Percentiles rank a stretch among this genome's conserved stretches.
Conservation (phyloP, 2,113 vertebrate genomes). For the Taxidea taxus region DNA sequence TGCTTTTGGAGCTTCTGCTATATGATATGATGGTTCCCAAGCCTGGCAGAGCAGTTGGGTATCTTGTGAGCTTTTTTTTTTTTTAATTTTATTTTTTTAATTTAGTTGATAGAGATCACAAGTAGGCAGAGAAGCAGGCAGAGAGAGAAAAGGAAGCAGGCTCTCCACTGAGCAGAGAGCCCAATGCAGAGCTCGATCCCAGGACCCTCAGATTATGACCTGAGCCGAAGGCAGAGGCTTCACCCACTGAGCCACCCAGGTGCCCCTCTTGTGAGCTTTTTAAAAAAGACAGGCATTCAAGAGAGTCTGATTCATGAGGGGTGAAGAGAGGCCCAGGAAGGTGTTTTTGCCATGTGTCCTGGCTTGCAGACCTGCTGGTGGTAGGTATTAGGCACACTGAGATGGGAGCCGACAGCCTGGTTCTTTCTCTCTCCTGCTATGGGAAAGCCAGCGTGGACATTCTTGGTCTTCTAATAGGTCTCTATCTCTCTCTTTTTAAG, state of each 20-base stretch:
- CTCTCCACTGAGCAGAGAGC: no score
- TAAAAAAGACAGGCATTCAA: not conserved
- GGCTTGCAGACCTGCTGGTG: not conserved
- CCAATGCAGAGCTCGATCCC: no score
- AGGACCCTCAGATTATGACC: no score
- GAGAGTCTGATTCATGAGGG: not conserved
- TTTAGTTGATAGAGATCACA: no score
- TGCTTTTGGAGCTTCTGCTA: not conserved
- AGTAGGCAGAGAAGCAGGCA: no score
- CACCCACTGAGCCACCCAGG: no score
- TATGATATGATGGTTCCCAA: not conserved
- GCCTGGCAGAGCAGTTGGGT: not conserved
- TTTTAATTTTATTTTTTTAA: no score
- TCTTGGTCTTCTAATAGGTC: not conserved
- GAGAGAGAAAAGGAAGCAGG: no score
- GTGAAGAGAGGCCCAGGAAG: not conserved
- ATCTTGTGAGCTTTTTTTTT: not conserved
- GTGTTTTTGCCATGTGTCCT: not conserved
- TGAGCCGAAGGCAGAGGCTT: no score
- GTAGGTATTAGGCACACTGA: not conserved
- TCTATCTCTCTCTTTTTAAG: not conserved
- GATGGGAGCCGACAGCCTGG: not conserved
- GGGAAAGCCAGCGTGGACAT: not conserved
- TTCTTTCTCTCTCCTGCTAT: not conserved
- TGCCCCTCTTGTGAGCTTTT: not conserved